phyloP scores from a whole-genome alignment of 2,888 invertebrate genomes.

The Drosophila neonasuta region DNA sequence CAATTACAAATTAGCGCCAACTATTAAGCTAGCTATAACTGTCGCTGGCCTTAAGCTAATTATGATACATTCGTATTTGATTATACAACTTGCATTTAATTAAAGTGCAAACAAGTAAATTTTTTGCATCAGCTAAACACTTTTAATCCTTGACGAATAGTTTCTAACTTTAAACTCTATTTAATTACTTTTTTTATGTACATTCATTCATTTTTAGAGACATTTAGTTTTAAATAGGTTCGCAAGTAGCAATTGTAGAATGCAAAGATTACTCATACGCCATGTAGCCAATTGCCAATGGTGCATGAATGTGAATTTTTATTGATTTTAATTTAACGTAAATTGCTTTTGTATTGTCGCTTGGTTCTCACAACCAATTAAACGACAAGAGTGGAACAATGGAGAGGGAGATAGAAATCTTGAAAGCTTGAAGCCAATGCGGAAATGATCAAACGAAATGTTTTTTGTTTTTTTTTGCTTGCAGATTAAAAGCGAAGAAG shows the following conservation, averaged over 20 bases:
- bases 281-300: conserved; percentile 40
- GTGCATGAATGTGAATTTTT: conserved; percentile 58
- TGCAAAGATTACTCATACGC: conserved; percentile 58
- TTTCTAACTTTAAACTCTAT: background rate
- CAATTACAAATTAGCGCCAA: conserved; percentile 1
- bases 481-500: conserved; percentile 88
- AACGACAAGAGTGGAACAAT: conserved; percentile 29
- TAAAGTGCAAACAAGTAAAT: background rate
- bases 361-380: conserved; percentile 60
- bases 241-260: conserved; percentile 22
- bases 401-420: background rate
- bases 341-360: conserved; percentile 52
- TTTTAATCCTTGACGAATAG: conserved; percentile 6
- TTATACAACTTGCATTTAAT: background rate
- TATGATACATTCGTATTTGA: conserved; percentile 1
- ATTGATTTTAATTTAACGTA: conserved; percentile 70
- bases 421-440: conserved; percentile 20
- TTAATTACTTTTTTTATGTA: background rate
- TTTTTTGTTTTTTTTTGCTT: conserved; percentile 46
- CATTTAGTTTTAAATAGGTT: conserved; percentile 2
- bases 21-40: conserved; percentile 3
- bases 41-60: conserved; percentile 6
- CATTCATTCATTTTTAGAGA: background rate
- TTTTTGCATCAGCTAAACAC: background rate
- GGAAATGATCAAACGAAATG: conserved; percentile 44